Evolutionary conservation across 2,113 vertebrate species (phyloP).

Genomic region (Isichthys henryi): DNA sequence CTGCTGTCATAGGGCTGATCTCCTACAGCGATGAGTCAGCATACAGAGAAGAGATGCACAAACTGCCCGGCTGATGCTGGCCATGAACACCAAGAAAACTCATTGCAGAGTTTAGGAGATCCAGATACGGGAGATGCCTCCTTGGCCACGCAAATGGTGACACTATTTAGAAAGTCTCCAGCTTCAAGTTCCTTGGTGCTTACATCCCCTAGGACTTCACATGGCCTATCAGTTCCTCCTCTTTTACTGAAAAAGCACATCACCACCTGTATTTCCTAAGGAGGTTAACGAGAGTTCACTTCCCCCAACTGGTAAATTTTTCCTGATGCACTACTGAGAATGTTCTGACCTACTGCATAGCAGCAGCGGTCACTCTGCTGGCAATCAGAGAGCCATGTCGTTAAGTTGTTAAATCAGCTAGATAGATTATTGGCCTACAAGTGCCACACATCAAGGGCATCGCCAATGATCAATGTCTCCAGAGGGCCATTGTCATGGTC

Average conservation of each 20-base stretch:
- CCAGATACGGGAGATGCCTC: neutral
- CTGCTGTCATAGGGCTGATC: neutral
- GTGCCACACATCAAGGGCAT: neutral
- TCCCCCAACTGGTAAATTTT: neutral
- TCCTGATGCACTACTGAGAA: neutral
- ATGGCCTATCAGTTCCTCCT: neutral
- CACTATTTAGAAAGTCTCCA: neutral
- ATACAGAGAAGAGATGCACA: neutral
- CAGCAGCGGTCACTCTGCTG: neutral
- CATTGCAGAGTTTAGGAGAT: neutral
- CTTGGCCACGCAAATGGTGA: neutral
- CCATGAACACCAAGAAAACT: neutral
- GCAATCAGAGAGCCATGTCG: neutral
- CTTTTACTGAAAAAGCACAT: neutral
- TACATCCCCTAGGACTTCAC: neutral
- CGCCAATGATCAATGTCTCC: neutral
- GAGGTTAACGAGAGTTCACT: neutral
- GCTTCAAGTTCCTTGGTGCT: neutral
- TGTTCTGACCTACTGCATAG: neutral
- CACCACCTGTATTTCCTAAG: neutral
- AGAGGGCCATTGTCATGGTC: neutral
- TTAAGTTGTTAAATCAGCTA: neutral
- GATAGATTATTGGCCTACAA: neutral
- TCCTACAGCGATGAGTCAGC: neutral
- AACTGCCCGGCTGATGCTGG: neutral